Evolutionary conservation across 64 coral and sea anemone species (phyloP).

Genomic region (Anthopleura sola): DNA sequence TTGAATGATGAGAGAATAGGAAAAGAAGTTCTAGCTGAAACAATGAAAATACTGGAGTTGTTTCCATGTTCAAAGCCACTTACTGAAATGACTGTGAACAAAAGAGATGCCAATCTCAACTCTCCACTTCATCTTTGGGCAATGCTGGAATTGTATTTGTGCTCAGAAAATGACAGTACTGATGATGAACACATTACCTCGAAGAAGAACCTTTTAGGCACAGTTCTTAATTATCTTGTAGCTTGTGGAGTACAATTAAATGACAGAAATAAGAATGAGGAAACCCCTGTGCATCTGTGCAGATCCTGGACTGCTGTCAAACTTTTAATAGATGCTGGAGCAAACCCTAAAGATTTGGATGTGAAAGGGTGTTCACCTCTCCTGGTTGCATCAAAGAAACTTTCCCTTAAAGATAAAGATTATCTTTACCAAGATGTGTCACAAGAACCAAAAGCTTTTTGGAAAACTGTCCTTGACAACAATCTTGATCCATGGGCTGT

Average conservation of each 20-base stretch:
- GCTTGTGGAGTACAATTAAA: neutral
- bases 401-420: too few species aligned
- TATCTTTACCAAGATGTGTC: too few species aligned
- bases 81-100: neutral
- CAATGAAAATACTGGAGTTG: neutral
- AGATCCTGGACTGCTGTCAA: neutral
- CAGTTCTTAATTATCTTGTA: neutral
- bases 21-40: neutral
- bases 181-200: neutral
- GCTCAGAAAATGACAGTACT: neutral
- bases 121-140: slow-evolving; percentile 10
- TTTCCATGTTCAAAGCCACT: neutral
- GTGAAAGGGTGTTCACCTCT: neutral
- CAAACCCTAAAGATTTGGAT: neutral
- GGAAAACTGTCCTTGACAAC: too few species aligned
- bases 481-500: too few species aligned
- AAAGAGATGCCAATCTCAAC: neutral
- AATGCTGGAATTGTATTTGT: neutral
- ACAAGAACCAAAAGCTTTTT: too few species aligned
- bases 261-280: neutral
- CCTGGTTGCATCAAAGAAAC: neutral
- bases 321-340: neutral
- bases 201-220: neutral
- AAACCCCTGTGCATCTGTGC: neutral
- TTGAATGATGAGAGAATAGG: neutral